Evolutionary conservation across 2,888 invertebrate species (phyloP).

Genomic region (Pollenia labialis): DNA sequence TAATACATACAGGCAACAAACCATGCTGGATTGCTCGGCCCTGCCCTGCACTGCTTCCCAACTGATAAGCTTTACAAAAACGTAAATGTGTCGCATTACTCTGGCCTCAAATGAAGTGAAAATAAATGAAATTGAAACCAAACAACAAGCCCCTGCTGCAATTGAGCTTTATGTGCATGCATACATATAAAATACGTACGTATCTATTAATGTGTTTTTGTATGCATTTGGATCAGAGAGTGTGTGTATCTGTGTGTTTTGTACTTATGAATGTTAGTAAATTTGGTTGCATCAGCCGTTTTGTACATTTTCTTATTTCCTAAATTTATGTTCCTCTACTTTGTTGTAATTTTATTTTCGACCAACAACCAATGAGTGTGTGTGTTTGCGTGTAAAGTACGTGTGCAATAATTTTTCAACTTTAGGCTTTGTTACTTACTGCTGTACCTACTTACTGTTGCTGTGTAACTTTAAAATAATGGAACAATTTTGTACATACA

Average conservation of each 20-base stretch:
- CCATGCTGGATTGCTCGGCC: conserved; percentile 16
- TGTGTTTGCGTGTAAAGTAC: conserved; percentile 6
- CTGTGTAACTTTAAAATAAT: conserved; percentile 16
- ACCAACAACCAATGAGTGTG: background rate
- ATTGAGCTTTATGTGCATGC: conserved; percentile 42
- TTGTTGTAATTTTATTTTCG: background rate
- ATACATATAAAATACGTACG: background rate
- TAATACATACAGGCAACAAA: conserved; percentile 38
- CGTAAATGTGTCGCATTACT: conserved; percentile 71
- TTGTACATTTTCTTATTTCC: conserved; percentile 21
- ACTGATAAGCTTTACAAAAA: conserved; percentile 70
- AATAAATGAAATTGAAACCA: conserved; percentile 50
- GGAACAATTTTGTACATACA: conserved; percentile 19
- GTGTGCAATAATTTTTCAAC: conserved; percentile 54
- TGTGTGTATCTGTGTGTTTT: background rate
- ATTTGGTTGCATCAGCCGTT: conserved; percentile 69
- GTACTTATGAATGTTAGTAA: conserved; percentile 3
- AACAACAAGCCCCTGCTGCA: conserved; percentile 54
- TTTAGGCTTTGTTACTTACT: conserved; percentile 28
- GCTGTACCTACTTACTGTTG: background rate
- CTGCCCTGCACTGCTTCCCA: conserved; percentile 43
- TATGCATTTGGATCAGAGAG: background rate
- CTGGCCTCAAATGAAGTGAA: conserved; percentile 64
- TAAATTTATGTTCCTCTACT: conserved; percentile 25
- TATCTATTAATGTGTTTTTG: background rate